Evolutionary conservation across 1,140 invertebrate species (phyloP).

Genomic region (Atopsyche davidsoni): DNA sequence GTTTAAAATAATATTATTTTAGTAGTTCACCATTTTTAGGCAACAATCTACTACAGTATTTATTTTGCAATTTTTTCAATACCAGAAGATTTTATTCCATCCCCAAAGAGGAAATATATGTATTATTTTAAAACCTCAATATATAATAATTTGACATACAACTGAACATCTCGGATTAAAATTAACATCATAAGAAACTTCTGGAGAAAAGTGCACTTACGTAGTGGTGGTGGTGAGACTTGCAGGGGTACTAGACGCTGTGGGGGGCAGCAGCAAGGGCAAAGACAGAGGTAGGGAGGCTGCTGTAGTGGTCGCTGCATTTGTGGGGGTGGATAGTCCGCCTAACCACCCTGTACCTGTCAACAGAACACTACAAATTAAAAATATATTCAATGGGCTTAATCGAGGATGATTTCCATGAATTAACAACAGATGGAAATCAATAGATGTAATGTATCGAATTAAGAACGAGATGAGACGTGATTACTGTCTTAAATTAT

Average conservation of each 20-base stretch:
- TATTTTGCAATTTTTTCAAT: conserved; percentile 9
- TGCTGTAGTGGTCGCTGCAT: conserved; percentile 30
- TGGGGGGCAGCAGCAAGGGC: conserved; percentile 35
- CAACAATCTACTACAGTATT: conserved; percentile 19
- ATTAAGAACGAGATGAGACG: background rate
- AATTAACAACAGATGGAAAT: conserved; percentile 12
- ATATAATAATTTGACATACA: no score
- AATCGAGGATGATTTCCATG: conserved; percentile 4
- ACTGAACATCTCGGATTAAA: no score
- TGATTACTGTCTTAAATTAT: background rate
- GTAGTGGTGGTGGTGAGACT: conserved; percentile 43
- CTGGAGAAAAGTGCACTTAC: conserved; percentile 36
- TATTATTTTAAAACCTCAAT: no score
- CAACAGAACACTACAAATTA: conserved; percentile 20
- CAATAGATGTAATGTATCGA: conserved; percentile 1
- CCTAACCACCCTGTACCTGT: conserved; percentile 18
- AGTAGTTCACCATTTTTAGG: no score
- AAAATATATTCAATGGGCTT: conserved; percentile 12
- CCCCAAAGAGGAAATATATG: no score
- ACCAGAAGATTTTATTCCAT: no score
- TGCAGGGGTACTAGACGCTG: conserved; percentile 37
- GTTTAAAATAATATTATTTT: no score
- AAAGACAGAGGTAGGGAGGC: no score
- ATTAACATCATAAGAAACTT: no score
- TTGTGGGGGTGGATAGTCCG: no score